Evolutionary conservation across 1,140 invertebrate species (phyloP).

Genomic region (Euborellia annulipes): DNA sequence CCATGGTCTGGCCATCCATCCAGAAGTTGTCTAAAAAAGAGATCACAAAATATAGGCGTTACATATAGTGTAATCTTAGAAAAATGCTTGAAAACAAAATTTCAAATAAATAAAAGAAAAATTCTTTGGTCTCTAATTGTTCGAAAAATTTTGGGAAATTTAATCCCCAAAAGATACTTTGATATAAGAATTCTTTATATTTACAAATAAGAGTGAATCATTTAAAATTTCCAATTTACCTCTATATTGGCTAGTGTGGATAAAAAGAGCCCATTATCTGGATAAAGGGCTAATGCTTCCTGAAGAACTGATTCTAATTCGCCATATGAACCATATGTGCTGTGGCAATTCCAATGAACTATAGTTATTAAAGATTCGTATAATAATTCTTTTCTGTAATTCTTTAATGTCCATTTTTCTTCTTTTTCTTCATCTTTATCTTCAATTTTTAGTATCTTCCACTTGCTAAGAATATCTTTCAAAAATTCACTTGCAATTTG

Average conservation of each 20-base stretch:
- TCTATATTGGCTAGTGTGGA: slow-evolving; percentile 24
- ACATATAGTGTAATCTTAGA: too few relatives aligned
- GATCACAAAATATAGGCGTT: slow-evolving; percentile 10
- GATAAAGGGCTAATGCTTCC: slow-evolving; percentile 30
- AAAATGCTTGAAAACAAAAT: too few relatives aligned
- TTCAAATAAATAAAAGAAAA: too few relatives aligned
- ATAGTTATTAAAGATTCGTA: slow-evolving; percentile 29
- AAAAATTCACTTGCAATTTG: slow-evolving; percentile 22
- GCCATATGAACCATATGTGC: slow-evolving; percentile 10
- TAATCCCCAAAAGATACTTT: too few relatives aligned
- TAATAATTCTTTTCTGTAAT: slow-evolving; percentile 24
- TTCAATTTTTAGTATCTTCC: background rate
- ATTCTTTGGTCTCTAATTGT: too few relatives aligned
- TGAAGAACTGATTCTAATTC: slow-evolving; percentile 9
- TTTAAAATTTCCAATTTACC: too few relatives aligned
- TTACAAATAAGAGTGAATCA: too few relatives aligned
- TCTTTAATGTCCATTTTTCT: background rate
- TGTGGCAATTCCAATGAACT: slow-evolving; percentile 27
- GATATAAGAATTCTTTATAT: too few relatives aligned
- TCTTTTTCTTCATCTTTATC: too few relatives aligned
- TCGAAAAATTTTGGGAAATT: too few relatives aligned
- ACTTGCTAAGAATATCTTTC: slow-evolving; percentile 19
- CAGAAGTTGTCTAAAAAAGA: slow-evolving; percentile 20
- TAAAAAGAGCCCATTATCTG: slow-evolving; percentile 38
- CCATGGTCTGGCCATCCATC: slow-evolving; percentile 19